Percentiles rank a stretch among this genome's conserved stretches.
Evolutionary conservation across 1,140 invertebrate genomes (phyloP).

Genomic region (Mycetomoellerius zeteki): DNA sequence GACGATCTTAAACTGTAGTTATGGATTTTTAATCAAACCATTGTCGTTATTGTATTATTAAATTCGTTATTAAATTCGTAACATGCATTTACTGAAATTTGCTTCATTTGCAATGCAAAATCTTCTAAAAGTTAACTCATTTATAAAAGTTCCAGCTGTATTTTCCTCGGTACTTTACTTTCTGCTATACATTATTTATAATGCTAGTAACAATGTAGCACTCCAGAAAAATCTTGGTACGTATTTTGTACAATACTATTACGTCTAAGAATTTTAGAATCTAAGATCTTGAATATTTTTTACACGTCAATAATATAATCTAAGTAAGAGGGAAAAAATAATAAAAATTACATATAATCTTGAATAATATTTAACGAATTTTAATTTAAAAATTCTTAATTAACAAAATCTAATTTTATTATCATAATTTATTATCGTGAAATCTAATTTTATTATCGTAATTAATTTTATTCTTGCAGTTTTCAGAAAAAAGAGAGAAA

Average conservation of each 20-base stretch:
- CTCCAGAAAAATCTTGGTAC: constrained; percentile 26
- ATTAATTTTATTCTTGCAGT: constrained; percentile 14
- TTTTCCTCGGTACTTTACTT: background rate
- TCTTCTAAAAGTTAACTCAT: constrained; percentile 36
- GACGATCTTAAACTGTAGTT: background rate
- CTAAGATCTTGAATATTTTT: background rate
- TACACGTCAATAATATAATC: background rate
- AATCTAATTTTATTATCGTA: background rate
- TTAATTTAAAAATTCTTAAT: background rate
- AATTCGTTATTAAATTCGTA: too few relatives aligned
- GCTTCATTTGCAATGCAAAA: constrained; percentile 56
- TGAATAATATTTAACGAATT: background rate
- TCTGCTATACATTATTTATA: constrained; percentile 56
- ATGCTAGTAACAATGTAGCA: background rate
- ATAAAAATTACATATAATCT: background rate
- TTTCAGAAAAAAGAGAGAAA: background rate
- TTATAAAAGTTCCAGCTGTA: constrained; percentile 46
- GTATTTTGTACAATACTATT: constrained; percentile 21
- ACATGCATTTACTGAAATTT: constrained; percentile 39
- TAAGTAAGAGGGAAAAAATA: background rate
- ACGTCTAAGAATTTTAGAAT: constrained; percentile 6
- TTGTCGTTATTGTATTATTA: constrained; percentile 48
- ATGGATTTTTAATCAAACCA: background rate
- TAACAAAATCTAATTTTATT: background rate
- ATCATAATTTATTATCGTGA: background rate